Evolutionary conservation across 2,888 invertebrate genomes (phyloP).

Genomic region (Thymelicus lineola): DNA sequence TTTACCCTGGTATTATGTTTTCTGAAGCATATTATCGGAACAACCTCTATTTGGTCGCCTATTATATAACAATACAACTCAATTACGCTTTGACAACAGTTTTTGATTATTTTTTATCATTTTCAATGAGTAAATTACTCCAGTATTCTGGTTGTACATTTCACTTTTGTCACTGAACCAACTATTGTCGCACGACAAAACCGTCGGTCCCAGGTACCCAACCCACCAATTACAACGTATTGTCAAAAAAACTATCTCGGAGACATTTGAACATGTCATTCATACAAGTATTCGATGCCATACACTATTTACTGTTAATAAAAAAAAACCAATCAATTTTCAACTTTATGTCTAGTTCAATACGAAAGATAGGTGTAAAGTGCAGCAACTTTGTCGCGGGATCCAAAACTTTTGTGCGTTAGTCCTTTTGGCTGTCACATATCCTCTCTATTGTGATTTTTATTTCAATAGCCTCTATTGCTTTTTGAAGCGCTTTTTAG

Average conservation of each 20-base stretch:
- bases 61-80: conserved; percentile 10
- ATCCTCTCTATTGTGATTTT: conserved; percentile 79
- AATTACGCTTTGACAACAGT: conserved; percentile 37
- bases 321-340: conserved; percentile 44
- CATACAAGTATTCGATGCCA: conserved; percentile 48
- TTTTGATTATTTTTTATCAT: conserved; percentile 7
- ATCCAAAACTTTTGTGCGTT: conserved; percentile 74
- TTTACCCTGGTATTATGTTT: too few relatives aligned
- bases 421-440: conserved; percentile 82
- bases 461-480: conserved; percentile 71
- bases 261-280: conserved; percentile 83
- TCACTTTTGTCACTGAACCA: conserved; percentile 62
- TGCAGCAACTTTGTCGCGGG: conserved; percentile 50
- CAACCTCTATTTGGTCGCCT: too few relatives aligned
- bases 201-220: conserved; percentile 80
- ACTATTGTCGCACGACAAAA: conserved; percentile 65
- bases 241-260: conserved; percentile 77
- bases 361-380: conserved; percentile 37
- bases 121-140: conserved; percentile 73
- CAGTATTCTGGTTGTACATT: conserved; percentile 65
- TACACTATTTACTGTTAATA: conserved; percentile 42
- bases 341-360: conserved; percentile 44
- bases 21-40: too few relatives aligned
- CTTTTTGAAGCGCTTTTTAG: conserved; percentile 63
- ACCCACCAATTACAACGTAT: conserved; percentile 83